phyloP scores from a whole-genome alignment of 1,140 invertebrate species.

The Drosophila tani region DNA sequence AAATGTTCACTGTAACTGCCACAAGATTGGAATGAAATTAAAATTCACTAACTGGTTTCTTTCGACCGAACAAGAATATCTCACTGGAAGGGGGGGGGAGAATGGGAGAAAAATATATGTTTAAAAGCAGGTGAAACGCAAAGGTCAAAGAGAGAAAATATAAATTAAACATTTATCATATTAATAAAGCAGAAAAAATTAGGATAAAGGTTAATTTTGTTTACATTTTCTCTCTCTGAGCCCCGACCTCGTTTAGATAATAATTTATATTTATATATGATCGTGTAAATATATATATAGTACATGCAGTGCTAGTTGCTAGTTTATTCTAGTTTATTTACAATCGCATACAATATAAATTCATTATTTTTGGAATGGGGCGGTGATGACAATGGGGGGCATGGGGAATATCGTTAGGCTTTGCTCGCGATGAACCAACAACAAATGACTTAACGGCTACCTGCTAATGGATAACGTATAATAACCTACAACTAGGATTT shows the following conservation, averaged over 20 bases:
- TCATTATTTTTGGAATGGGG: slow-evolving; percentile 36
- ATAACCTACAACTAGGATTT: slow-evolving; percentile 56
- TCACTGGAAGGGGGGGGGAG: not conserved
- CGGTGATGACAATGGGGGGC: slow-evolving; percentile 11
- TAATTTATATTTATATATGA: slow-evolving; percentile 47
- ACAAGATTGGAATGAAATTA: slow-evolving; percentile 48
- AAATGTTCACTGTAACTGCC: slow-evolving; percentile 37
- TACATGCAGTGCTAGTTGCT: slow-evolving; percentile 24
- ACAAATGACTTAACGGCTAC: slow-evolving; percentile 67
- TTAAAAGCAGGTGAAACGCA: slow-evolving; percentile 9
- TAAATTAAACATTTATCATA: not conserved
- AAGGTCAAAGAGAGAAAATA: slow-evolving; percentile 5
- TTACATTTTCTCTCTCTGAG: not conserved
- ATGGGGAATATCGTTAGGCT: slow-evolving; percentile 70
- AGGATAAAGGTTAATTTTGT: not conserved
- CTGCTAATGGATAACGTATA: slow-evolving; percentile 31
- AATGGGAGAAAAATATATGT: not conserved
- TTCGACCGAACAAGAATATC: slow-evolving; percentile 31
- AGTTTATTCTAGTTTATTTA: slow-evolving; percentile 37
- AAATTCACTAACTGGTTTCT: slow-evolving; percentile 42
- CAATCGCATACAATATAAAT: slow-evolving; percentile 51
- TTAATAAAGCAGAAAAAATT: not conserved
- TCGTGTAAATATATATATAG: slow-evolving; percentile 44
- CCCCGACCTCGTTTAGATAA: slow-evolving; percentile 25
- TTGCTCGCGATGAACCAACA: slow-evolving; percentile 69